Base-by-base conservation (phyloP, 2,797 vertebrate genomes). In the Melanotaenia boesemani region DNA sequence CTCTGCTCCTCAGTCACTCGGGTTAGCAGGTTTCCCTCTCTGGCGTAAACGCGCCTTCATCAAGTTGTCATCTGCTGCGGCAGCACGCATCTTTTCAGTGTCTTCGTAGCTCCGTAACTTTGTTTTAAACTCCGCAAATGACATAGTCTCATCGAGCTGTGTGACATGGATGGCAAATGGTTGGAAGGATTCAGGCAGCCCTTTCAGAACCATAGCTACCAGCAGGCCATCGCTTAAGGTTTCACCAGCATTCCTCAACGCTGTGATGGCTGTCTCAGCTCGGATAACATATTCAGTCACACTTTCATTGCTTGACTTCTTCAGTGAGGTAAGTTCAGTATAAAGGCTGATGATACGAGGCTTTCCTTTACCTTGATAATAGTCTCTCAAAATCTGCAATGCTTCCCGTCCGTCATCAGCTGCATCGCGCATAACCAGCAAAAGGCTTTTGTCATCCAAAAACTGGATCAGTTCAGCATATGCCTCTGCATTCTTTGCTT, bases 301-400 rank as follows among this genome's bases (percentile, higher is more conserved):
- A 3, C 32, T 34, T 34, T 34, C 32, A 34, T 36, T 22, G 18
- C 9, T 22, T 26, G 32, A 37, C 6, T 37, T 66, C n/a, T 54
- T 22, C 7, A 66, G 48, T 37, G 48, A 66, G 24, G 48, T 55
- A 32, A 54, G 48, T 65, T 65, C 20, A 7, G 46, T 52, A 52
- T 34, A 52, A 3, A 65, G 30, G 20, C 20, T 36, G n/a, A 52
- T 52, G 3, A 65, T 16, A 6, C 46, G 30, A 8, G 63, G 28
- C 18, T 52, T 36, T 32, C 41, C 26, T 39, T 28, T 55, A 6
- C 34, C 50, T 10, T 5, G 20, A 56, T 55, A 67, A 57, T 30
- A 30, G 52, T 39, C 8, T 30, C 24, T 39, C 5, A 67, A 56
- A 20, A n/a, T n/a, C n/a, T n/a, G n/a, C n/a, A 56, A 30, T 48